Base-by-base conservation (phyloP, 2,888 invertebrate genomes). In the Trichacis sp. region DNA sequence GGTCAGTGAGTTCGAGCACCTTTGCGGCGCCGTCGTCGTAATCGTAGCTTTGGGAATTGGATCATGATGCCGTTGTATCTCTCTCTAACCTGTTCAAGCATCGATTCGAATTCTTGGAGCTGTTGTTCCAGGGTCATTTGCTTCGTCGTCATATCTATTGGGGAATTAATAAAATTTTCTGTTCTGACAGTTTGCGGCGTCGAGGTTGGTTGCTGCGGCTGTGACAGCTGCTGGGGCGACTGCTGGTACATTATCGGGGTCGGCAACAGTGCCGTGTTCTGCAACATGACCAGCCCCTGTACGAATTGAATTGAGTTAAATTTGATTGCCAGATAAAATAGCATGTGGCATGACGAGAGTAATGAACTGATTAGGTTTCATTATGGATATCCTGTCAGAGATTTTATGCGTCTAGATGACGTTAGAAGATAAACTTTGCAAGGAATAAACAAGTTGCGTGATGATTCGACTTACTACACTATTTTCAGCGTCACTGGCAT, bases 41-140 rank as follows among this genome's bases (percentile, higher is more conserved):
- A 70, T 62, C 1, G 60, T 61, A 0, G 73, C 71, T 1, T 73
- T 77, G 1, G 79, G 69, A 2, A 73, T 63, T 12, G 75, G 67
- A 17, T 77, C 78, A 38, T 73, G 73, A 3, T 76, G 60, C 29
- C 79, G 78, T 0, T 91, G 72, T 91, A 92, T 63, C 92, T 86
- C 80, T 92, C 92, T 78, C 92, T 93, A 0, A 93, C 92, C 85
- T 93, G 92, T 76, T 93, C 93, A 62, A 93, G 85, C 0, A 93
- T 93, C 85, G 92, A 90, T 78, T 93, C 93, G 73, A 93, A 93
- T 78, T 93, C 93, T 54, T 92, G 85, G 6, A 93, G 81, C 75
- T 93, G 93, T 81, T 93, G n/a, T n/a, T n/a, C 93, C 49, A 92
- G 83, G 0, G 92, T 93, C 0, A 92, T 92, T 55, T 80, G 79